Conservation (phyloP, 2,888 invertebrate genomes). For the Mayetiola destructor region DNA sequence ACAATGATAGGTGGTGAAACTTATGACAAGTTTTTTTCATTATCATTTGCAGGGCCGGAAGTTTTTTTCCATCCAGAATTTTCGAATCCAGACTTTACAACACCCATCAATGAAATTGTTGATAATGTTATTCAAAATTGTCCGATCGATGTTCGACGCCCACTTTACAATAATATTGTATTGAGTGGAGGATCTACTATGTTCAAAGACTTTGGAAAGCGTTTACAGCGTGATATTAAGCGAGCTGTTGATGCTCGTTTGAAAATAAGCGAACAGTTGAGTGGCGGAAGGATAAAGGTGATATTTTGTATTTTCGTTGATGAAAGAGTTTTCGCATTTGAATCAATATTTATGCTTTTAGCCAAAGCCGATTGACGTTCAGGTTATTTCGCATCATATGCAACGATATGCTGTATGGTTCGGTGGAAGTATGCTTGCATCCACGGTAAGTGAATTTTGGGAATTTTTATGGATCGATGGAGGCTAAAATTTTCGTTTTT, state of each 20-base stretch:
- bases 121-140: slow-evolving; percentile 99
- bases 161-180: slow-evolving; percentile 95
- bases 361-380: slow-evolving; percentile 97
- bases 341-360: slow-evolving; percentile 27
- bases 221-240: slow-evolving; percentile 93
- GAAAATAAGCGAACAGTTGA: slow-evolving; percentile 69
- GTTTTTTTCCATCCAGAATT: slow-evolving; percentile 99
- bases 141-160: slow-evolving; percentile 95
- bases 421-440: slow-evolving; percentile 95
- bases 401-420: slow-evolving; percentile 99
- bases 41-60: slow-evolving; percentile 83
- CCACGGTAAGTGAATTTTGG: slow-evolving; percentile 50
- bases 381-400: slow-evolving; percentile 98
- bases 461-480: neutral
- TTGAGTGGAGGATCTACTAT: slow-evolving; percentile 98
- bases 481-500: too few species aligned
- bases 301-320: neutral
- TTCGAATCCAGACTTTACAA: slow-evolving; percentile 98
- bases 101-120: slow-evolving; percentile 92
- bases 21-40: too few species aligned
- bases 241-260: slow-evolving; percentile 87
- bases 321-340: neutral
- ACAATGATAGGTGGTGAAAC: too few species aligned
- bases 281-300: slow-evolving; percentile 36
- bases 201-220: slow-evolving; percentile 90